Base-by-base conservation (phyloP, 2,888 invertebrate species). In the Sericinus montela region DNA sequence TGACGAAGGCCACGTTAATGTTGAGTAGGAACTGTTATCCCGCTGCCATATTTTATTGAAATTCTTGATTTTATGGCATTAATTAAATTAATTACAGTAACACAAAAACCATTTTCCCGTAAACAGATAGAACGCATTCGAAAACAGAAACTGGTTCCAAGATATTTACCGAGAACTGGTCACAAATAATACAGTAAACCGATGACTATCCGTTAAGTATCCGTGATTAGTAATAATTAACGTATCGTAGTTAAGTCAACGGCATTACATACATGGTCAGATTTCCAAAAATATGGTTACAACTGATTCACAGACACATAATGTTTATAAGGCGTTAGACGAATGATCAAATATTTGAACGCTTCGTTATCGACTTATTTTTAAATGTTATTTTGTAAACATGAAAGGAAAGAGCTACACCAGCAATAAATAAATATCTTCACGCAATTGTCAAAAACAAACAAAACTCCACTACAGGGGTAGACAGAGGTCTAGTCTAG, bases 201-300 rank as follows among this genome's bases (percentile, higher is more conserved):
- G 46, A 19, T 35, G 46, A 46, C 28, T 35, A 14, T 13, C 25
- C 11, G 39, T 32, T 7, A 11, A 25, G 15, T 29, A 9, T 8
- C 29, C 16, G 35, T 47, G 11, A 32, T 46, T 34, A 28, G 25
- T 23, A 38, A 23, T 16, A 34, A 47, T 47, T 47, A 47, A 19
- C 40, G 11, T 41, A 23, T 19, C 6, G n/a, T 28, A 34, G 46
- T 34, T 38, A 30, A 45, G 23, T 34, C n/a, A 34, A 46, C 39
- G 6, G 32, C 15, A 6, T 23, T n/a, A 39, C 38, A 9, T 14
- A 28, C 35, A 35, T 47, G 39, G 28, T 25, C 29, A 6, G 23
- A 43, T 43, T 43, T 25, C 32, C 29, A 16, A 28, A n/a, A 11
- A 35, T 35, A 37, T 16, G 16, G 36, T 37, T 16, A 37, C 29